These are phyloP conservation scores for Nansenia antarctica DNA, from an alignment of 2,113 vertebrate genomes.

Conservation along the genomic window DNA sequence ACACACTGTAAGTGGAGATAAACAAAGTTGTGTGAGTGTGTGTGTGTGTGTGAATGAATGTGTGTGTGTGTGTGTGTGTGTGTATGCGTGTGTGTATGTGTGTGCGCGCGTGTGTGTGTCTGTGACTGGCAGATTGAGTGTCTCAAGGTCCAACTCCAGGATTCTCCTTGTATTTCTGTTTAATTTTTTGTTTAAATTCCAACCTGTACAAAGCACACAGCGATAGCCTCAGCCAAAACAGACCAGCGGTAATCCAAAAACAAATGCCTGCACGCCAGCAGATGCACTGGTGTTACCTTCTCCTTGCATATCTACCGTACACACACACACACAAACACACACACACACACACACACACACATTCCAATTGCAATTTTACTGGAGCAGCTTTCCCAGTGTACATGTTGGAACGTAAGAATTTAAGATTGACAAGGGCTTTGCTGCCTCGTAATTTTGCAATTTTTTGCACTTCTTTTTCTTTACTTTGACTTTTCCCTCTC, in stretches of 20 bases:
- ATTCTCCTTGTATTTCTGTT: slow-evolving; percentile 15
- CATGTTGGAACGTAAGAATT: not conserved
- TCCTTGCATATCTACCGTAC: not conserved
- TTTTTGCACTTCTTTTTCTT: not conserved
- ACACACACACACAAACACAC: not conserved
- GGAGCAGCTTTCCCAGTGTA: not conserved
- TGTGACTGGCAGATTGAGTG: slow-evolving; percentile 20
- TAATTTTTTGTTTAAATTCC: slow-evolving; percentile 46
- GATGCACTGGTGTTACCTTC: not conserved
- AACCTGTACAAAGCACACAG: slow-evolving; percentile 18
- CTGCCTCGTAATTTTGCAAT: not conserved
- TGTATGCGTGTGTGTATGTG: not conserved
- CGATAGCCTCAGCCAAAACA: slow-evolving; percentile 20
- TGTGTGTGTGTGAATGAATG: not conserved
- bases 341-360: not conserved
- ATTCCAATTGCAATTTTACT: not conserved
- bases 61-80: not conserved
- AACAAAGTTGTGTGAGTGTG: slow-evolving; percentile 27
- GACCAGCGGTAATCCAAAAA: not conserved
- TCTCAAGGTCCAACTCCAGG: slow-evolving; percentile 41
- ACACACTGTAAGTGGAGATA: slow-evolving; percentile 17
- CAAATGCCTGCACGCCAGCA: not conserved
- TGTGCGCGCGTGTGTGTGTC: not conserved
- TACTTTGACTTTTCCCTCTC: not conserved
- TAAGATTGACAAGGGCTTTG: not conserved